Percentiles rank a stretch among this genome's conserved stretches.
phyloP scores from a whole-genome alignment of 2,797 vertebrate species.

The Buceros bicornis region DNA sequence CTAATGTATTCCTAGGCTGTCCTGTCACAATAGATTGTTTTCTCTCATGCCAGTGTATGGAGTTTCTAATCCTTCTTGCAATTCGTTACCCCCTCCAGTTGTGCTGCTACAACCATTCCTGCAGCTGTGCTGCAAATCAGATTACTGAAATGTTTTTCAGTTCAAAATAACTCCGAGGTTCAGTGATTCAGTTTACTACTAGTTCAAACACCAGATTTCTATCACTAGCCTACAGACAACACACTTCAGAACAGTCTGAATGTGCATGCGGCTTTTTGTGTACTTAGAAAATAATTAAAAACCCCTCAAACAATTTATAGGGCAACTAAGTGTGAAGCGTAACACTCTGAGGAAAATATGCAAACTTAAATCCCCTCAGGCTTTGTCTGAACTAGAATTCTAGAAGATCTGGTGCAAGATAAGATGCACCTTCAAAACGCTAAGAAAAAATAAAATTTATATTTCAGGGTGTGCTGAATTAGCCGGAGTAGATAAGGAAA shows the following conservation, averaged over 20 bases:
- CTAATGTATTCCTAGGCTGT: background rate
- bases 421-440: background rate
- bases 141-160: slow-evolving; percentile 21
- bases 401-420: background rate
- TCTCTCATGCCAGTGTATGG: background rate
- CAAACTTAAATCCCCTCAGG: slow-evolving; percentile 8
- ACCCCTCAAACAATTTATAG: background rate
- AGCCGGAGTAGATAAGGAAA: background rate
- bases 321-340: slow-evolving; percentile 27
- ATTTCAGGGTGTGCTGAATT: background rate
- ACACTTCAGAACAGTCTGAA: background rate
- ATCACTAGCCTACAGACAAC: background rate
- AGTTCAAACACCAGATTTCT: slow-evolving; percentile 12
- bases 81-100: slow-evolving; percentile 18
- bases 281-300: background rate
- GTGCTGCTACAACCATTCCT: slow-evolving; percentile 15
- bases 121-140: background rate
- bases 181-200: background rate
- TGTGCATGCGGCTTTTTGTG: rapidly evolving
- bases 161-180: slow-evolving; percentile 5
- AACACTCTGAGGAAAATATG: slow-evolving; percentile 60
- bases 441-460: background rate
- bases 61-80: slow-evolving; percentile 44
- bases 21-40: background rate
- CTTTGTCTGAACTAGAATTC: slow-evolving; percentile 23